Conservation (phyloP, 1,140 invertebrate species). For the Drosophila pachea region DNA sequence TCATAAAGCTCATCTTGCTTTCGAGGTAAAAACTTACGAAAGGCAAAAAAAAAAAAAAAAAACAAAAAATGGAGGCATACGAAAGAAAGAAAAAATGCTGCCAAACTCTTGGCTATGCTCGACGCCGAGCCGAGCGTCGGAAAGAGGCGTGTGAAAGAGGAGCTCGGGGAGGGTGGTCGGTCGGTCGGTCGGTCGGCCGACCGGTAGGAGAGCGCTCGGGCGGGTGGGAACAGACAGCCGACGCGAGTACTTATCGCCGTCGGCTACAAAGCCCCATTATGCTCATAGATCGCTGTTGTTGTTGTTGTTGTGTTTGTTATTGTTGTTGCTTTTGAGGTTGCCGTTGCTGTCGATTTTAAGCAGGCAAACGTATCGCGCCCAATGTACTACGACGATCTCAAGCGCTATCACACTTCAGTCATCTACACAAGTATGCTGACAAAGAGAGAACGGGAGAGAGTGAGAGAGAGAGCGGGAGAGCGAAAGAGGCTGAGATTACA, state of each 20-base stretch:
- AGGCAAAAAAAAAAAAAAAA: not conserved
- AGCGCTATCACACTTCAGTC: conserved; percentile 64
- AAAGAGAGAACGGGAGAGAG: conserved; percentile 23
- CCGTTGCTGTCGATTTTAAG: conserved; percentile 18
- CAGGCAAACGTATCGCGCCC: conserved; percentile 33
- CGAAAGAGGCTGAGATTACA: conserved; percentile 15
- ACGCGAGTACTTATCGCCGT: conserved; percentile 41
- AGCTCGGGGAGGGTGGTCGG: too few relatives aligned
- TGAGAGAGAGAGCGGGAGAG: conserved; percentile 24
- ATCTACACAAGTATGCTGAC: conserved; percentile 67
- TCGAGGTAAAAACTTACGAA: conserved; percentile 61
- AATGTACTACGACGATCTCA: conserved; percentile 19
- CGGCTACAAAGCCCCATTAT: conserved; percentile 43
- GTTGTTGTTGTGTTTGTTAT: conserved; percentile 15
- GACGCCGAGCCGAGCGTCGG: not conserved
- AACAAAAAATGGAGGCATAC: not conserved
- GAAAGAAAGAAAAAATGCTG: conserved; percentile 15
- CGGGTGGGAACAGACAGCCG: conserved; percentile 4
- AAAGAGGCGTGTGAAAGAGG: not conserved
- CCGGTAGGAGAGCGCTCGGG: not conserved
- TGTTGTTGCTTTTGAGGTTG: conserved; percentile 17
- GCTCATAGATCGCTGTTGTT: conserved; percentile 30
- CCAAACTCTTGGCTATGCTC: conserved; percentile 16
- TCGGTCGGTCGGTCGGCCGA: too few relatives aligned
- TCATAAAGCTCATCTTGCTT: conserved; percentile 74